Conservation (phyloP, 1,140 invertebrate genomes). For the Drosophila pseudoobscura region DNA sequence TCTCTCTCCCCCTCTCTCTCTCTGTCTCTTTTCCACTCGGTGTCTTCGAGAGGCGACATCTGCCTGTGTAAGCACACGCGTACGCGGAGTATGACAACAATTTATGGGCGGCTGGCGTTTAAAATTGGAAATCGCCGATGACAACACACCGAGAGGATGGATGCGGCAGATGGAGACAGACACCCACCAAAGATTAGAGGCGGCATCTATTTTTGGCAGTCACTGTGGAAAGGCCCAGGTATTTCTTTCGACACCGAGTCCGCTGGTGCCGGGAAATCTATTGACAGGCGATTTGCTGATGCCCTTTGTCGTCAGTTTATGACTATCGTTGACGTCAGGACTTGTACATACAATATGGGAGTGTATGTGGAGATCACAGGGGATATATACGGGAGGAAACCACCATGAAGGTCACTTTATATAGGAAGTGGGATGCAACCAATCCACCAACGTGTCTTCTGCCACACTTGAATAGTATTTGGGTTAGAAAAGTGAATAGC, state of each 20-base stretch:
- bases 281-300: not conserved
- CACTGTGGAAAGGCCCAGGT: slow-evolving; percentile 18
- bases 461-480: too few species aligned
- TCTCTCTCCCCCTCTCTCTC: slow-evolving; percentile 7
- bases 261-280: not conserved
- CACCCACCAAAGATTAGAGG: slow-evolving; percentile 32
- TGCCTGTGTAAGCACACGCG: slow-evolving; percentile 33
- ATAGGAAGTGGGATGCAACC: too few species aligned
- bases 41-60: slow-evolving; percentile 28
- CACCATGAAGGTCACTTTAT: too few species aligned
- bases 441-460: too few species aligned
- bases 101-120: slow-evolving; percentile 71
- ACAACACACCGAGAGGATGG: slow-evolving; percentile 39
- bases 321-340: too few species aligned
- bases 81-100: slow-evolving; percentile 44
- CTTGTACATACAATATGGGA: too few species aligned
- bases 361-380: too few species aligned
- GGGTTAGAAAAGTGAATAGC: too few species aligned
- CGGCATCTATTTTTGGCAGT: slow-evolving; percentile 52
- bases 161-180: not conserved
- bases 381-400: too few species aligned
- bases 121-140: slow-evolving; percentile 55
- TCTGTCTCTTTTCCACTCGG: slow-evolving; percentile 1
- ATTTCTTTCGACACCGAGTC: slow-evolving; percentile 16
- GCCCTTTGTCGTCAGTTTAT: not conserved